phyloP scores from a whole-genome alignment of 1,140 invertebrate species.

The Macrocentrus cingulum region DNA sequence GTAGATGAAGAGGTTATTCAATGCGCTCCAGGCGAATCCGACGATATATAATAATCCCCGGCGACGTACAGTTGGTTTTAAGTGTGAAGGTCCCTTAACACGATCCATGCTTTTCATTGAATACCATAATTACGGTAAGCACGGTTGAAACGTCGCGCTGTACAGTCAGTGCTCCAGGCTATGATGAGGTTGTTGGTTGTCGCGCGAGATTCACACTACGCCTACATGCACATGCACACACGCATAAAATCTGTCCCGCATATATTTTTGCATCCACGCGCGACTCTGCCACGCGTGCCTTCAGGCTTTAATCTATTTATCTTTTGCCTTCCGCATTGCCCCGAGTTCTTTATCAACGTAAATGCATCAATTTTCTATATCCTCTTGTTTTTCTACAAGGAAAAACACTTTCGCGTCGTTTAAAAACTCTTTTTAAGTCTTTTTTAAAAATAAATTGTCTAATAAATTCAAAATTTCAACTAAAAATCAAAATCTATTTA shows the following conservation, averaged over 20 bases:
- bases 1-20: not conserved
- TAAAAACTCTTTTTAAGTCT: too few species aligned
- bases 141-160: slow-evolving; percentile 15
- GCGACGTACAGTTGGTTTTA: slow-evolving; percentile 26
- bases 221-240: not conserved
- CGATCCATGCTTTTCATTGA: slow-evolving; percentile 31
- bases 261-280: slow-evolving; percentile 4
- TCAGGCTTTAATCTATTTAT: not conserved
- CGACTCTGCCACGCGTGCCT: not conserved
- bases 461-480: too few species aligned
- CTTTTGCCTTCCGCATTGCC: too few species aligned
- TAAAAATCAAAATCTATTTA: too few species aligned
- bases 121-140: slow-evolving; percentile 30
- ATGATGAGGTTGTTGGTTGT: slow-evolving; percentile 31
- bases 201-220: slow-evolving; percentile 3
- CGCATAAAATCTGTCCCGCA: not conserved
- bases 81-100: not conserved
- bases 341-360: too few species aligned
- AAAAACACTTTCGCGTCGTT: too few species aligned
- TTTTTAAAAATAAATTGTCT: too few species aligned
- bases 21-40: slow-evolving; percentile 23
- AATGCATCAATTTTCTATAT: too few species aligned
- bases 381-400: too few species aligned
- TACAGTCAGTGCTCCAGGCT: slow-evolving; percentile 15
- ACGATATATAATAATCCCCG: slow-evolving; percentile 31